Conservation (phyloP, 2,113 vertebrate genomes). For the Daphoenositta chrysoptera region DNA sequence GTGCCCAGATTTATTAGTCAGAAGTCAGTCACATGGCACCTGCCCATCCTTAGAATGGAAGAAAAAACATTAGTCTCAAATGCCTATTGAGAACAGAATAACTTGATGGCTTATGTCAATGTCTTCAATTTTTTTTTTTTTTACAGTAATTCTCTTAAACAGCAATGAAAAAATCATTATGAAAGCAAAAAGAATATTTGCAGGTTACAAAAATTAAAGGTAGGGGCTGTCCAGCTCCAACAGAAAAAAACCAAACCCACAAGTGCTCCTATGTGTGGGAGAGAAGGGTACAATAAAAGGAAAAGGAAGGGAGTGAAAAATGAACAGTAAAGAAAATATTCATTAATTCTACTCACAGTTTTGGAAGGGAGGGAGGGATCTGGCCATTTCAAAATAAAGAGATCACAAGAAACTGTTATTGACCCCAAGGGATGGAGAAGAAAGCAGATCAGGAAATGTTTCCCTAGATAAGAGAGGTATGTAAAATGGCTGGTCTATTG, state of each 20-base stretch:
- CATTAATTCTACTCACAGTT: conserved; percentile 9
- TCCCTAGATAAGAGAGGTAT: conserved; percentile 49
- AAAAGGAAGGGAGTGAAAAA: conserved; percentile 25
- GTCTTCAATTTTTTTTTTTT: background rate
- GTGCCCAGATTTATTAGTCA: background rate
- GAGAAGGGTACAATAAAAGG: background rate
- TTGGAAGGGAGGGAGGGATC: background rate
- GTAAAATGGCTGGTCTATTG: background rate
- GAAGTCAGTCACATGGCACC: background rate
- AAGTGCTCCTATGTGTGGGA: background rate
- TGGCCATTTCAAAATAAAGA: conserved; percentile 8
- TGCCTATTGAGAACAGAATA: background rate
- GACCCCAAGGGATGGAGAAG: conserved; percentile 8
- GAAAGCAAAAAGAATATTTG: background rate
- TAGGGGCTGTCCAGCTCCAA: background rate
- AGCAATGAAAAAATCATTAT: background rate
- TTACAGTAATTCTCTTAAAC: background rate
- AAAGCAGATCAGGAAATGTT: conserved; percentile 52
- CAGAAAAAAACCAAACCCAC: background rate
- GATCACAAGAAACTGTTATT: conserved; percentile 13
- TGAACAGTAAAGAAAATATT: conserved; percentile 33
- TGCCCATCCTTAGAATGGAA: background rate
- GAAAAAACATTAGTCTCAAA: background rate
- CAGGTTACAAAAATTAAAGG: background rate
- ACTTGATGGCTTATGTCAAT: background rate